Evolutionary conservation across 2,888 invertebrate species (phyloP), one percentile per base, ranked within the genome.

Genomic region (Brenthis ino): DNA sequence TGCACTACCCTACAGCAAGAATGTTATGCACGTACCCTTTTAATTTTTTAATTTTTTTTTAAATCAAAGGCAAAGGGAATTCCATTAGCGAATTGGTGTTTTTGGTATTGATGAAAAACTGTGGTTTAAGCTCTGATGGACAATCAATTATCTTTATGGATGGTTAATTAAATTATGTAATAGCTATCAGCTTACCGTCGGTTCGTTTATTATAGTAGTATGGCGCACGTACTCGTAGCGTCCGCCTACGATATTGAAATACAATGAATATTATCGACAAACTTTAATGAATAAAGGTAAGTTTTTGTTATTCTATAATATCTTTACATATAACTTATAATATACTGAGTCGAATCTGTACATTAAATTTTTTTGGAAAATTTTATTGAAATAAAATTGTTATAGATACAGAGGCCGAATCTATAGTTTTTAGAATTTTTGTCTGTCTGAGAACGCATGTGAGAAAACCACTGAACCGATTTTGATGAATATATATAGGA

Each of bases 1-100:
- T 92, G 92, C 91, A 91, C 90, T 85, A 76, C 86, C 89, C 84
- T 83, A 79, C 83, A 84, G 86, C 86, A 85, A 87, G 91, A 91
- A 89, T 92, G 92, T 90, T 65, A 79, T 91, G 92, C 92, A 92
- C 92, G 92, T 85, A 84, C 76, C 82, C 83, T 80, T 84, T 79
- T 83, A 72, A 73, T 76, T 74, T 81, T 82, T 83, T 83, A 80
- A 75, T 77, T 73, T 77, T 77, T 82, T 81, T 77, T 67, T 67
- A 66, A 66, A 64, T 82, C 80, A 81, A 84, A 86, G 84, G 85
- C 84, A 85, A 86, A 87, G 84, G 83, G 74, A 77, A 75, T 78
- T 85, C 91, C 91, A 92, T 91, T 91, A 88, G 86, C 75, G 78
- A 82, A 89, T 89, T 91, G 86, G 85, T 80, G 81, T 83, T 82